Evolutionary conservation across 1,140 invertebrate genomes (phyloP), one percentile per base, ranked within the genome.

Genomic region (Lerema accius): DNA sequence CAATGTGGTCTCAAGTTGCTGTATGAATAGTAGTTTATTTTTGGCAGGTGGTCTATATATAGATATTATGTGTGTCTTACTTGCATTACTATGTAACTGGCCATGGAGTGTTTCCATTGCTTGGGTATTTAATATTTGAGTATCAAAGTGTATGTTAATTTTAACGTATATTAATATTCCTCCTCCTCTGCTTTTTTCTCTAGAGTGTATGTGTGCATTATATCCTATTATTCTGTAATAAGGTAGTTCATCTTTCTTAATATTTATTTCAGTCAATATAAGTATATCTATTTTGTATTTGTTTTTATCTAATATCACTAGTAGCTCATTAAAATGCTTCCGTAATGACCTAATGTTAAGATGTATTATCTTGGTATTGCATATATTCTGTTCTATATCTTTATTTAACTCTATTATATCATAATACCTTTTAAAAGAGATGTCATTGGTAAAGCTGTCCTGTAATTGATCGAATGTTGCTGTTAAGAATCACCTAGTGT

Each of bases 251-350:
- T 67, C 64, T 3, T 59, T 56, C 49, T 61, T 76, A 10, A 76
- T 68, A 46, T 72, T 76, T 16, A 76, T 65, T 50, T 76, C 69
- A 4, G 62, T 70, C 23, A 71, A 32, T 65, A 68, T 69, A n/a
- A 76, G 48, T 13, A 72, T 61, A 26, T 71, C 53, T 11, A 69
- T 48, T 14, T 42, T 40, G 11, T 63, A 15, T 28, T 32, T 37
- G 40, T 16, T 50, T 39, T 48, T n/a, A 37, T 67, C 19, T 10
- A 70, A 14, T 13, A 72, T 37, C 0, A 65, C 45, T 49, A 43
- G 3, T 26, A 74, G 50, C 37, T 63, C 59, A 64, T 65, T 63
- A 50, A 69, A 68, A 42, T 72, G 16, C 42, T 72, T 76, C 37
- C 61, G 37, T 7, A 74, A 26, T 23, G 68, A 74, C 26, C 67